phyloP scores from a whole-genome alignment of 2,888 invertebrate species.

The Stenichneumon culpator region DNA sequence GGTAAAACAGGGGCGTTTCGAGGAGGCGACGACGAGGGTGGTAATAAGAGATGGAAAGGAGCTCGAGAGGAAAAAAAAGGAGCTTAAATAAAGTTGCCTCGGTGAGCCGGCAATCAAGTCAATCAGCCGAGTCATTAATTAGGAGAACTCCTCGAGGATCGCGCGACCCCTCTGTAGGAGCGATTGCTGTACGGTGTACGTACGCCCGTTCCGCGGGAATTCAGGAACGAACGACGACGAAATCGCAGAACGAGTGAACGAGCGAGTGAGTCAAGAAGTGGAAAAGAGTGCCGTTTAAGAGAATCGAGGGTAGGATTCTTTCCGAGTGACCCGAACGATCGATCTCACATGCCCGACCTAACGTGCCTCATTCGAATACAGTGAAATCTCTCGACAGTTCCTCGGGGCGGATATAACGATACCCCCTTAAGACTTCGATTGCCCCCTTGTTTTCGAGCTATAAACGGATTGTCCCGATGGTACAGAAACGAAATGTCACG shows the following conservation, averaged over 20 bases:
- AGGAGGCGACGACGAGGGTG: slow-evolving; percentile 69
- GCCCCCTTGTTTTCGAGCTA: neutral
- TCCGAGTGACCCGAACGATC: slow-evolving; percentile 41
- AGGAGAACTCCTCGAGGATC: slow-evolving; percentile 78
- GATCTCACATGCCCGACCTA: slow-evolving; percentile 32
- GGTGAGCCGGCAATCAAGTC: slow-evolving; percentile 75
- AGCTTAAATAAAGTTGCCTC: slow-evolving; percentile 63
- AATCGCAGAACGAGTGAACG: slow-evolving; percentile 66
- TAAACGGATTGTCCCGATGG: neutral
- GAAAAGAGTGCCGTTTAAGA: slow-evolving; percentile 45
- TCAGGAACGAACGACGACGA: slow-evolving; percentile 64
- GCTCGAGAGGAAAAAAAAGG: slow-evolving; percentile 59
- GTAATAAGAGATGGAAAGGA: slow-evolving; percentile 71
- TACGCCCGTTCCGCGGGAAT: slow-evolving; percentile 70
- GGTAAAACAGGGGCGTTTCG: slow-evolving; percentile 61
- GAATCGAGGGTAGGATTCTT: slow-evolving; percentile 30
- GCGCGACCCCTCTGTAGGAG: slow-evolving; percentile 67
- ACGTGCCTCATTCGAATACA: slow-evolving; percentile 11
- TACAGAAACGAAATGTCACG: neutral
- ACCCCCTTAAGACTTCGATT: neutral
- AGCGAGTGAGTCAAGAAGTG: slow-evolving; percentile 65
- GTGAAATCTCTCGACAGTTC: neutral
- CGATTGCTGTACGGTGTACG: slow-evolving; percentile 62
- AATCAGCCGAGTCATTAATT: slow-evolving; percentile 77
- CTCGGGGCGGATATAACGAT: neutral